Evolutionary conservation across 2,888 invertebrate species (phyloP).

Genomic region (Mantis religiosa): DNA sequence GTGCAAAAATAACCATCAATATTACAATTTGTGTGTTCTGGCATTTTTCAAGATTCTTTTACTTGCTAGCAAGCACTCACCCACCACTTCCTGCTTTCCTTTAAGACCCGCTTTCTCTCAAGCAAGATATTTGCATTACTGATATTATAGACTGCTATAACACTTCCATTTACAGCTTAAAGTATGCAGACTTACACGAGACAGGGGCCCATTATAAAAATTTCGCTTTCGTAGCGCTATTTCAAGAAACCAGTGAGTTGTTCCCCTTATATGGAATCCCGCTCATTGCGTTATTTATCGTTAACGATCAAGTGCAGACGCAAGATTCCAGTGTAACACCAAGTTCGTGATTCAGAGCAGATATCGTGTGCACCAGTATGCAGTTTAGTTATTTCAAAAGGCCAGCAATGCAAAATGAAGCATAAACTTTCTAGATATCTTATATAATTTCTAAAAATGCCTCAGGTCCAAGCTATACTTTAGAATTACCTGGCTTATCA

Average conservation of each 20-base stretch:
- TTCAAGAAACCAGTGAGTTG: background rate
- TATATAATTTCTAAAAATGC: no score
- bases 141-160: background rate
- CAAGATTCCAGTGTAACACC: background rate
- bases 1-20: no score
- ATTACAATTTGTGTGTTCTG: no score
- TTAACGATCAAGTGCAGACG: background rate
- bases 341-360: background rate
- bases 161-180: background rate
- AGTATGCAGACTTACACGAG: background rate
- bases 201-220: background rate
- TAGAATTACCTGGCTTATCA: no score
- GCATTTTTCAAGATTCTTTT: background rate
- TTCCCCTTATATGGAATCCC: background rate
- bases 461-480: no score
- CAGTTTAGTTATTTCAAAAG: background rate
- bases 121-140: background rate
- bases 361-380: background rate
- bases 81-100: background rate
- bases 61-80: background rate
- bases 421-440: no score
- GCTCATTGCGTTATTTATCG: background rate
- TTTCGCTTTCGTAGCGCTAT: background rate
- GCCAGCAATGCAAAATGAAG: no score
- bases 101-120: background rate